Percentiles rank a stretch among this genome's conserved stretches.
Conservation (phyloP, 1,140 invertebrate genomes). For the Cyrtorhinus lividipennis region DNA sequence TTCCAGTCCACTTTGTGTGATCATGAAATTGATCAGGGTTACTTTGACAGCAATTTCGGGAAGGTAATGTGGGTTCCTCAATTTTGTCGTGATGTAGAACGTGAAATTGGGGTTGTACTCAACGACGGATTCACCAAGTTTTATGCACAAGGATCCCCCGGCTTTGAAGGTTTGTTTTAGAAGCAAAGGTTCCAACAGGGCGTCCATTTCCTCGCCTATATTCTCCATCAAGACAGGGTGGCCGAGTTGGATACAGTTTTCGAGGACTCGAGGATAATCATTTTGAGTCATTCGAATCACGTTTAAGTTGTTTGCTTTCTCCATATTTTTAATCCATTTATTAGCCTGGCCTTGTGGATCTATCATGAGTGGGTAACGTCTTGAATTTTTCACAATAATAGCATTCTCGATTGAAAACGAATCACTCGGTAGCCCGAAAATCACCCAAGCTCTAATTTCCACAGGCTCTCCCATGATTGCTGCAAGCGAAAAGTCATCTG, state of each 20-base stretch:
- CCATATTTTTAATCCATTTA: conserved; percentile 89
- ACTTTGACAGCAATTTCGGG: conserved; percentile 86
- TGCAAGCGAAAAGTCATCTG: conserved; percentile 55
- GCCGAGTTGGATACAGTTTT: conserved; percentile 88
- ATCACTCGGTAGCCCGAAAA: conserved; percentile 74
- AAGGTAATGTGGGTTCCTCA: conserved; percentile 83
- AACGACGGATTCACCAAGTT: conserved; percentile 64
- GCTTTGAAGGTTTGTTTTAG: conserved; percentile 82
- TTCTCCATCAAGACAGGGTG: conserved; percentile 74
- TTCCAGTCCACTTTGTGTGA: conserved; percentile 77
- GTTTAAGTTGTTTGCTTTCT: conserved; percentile 69
- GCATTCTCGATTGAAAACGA: conserved; percentile 84
- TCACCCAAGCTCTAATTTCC: conserved; percentile 80
- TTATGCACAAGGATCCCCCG: conserved; percentile 61
- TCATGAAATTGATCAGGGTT: conserved; percentile 85
- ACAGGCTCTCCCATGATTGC: conserved; percentile 71
- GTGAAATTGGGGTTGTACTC: conserved; percentile 77
- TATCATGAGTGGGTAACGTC: conserved; percentile 83
- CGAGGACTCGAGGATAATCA: conserved; percentile 72
- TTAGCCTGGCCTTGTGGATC: conserved; percentile 91
- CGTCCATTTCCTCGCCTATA: conserved; percentile 76
- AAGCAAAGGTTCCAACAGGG: conserved; percentile 73
- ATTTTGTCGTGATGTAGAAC: conserved; percentile 88
- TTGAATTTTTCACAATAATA: conserved; percentile 70
- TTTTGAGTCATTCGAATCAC: conserved; percentile 64